Conservation (phyloP, 2,888 invertebrate genomes). For the Trichopoda pennipes region DNA sequence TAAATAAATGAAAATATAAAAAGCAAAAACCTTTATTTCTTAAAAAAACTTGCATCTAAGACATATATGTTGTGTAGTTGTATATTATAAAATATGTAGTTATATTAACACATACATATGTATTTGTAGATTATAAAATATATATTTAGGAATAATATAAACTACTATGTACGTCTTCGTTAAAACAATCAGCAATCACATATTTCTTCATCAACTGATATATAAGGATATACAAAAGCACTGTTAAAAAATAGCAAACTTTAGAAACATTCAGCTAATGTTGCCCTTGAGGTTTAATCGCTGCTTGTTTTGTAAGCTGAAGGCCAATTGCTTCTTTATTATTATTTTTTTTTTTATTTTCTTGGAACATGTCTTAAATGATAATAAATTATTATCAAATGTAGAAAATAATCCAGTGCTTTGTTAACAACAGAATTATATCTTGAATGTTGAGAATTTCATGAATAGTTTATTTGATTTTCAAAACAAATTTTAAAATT, state of each 20-base stretch:
- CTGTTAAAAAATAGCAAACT: background rate
- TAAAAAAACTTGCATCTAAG: too few species aligned
- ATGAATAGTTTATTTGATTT: constrained; percentile 40
- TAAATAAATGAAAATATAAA: background rate
- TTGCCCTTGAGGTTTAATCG: constrained; percentile 55
- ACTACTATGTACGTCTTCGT: constrained; percentile 17
- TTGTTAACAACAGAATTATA: background rate
- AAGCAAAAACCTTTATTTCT: too few species aligned
- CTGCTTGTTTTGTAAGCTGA: constrained; percentile 18
- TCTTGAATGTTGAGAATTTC: constrained; percentile 1
- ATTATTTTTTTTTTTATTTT: too few species aligned
- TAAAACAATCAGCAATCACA: constrained; percentile 52
- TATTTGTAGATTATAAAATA: background rate
- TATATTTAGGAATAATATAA: background rate
- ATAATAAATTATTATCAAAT: constrained; percentile 65
- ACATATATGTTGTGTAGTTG: too few species aligned
- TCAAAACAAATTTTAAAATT: constrained; percentile 18
- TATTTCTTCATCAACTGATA: constrained; percentile 66
- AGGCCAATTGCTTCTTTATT: constrained; percentile 40
- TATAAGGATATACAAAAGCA: constrained; percentile 12
- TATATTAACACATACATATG: too few species aligned
- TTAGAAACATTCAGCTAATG: constrained; percentile 53
- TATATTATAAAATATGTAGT: too few species aligned
- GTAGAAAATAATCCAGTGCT: constrained; percentile 9
- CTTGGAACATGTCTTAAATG: constrained; percentile 33